Conservation (phyloP, 2,113 vertebrate genomes). For the Labeo rohita region DNA sequence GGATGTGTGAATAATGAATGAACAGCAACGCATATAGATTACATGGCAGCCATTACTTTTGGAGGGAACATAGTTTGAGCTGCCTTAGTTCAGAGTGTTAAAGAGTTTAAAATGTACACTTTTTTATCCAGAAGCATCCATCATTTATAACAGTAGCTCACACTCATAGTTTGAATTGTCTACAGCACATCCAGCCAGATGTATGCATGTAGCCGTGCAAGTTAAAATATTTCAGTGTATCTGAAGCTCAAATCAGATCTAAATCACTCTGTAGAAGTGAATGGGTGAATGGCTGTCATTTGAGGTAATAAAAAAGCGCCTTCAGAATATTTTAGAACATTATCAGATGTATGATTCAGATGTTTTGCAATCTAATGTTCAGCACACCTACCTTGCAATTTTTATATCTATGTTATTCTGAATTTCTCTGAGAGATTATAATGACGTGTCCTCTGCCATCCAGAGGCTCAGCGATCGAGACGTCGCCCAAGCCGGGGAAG, state of each 20-base stretch:
- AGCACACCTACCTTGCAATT: background rate
- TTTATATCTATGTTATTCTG: background rate
- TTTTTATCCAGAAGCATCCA: background rate
- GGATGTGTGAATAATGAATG: background rate
- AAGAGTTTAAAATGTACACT: background rate
- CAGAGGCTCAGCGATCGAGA: constrained; percentile 23
- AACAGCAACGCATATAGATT: background rate
- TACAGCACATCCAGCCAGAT: background rate
- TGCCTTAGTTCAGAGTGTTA: background rate
- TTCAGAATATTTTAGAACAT: background rate
- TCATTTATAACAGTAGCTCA: background rate
- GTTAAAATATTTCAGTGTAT: background rate
- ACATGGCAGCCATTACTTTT: background rate
- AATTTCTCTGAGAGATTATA: constrained; percentile 27
- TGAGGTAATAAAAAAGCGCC: background rate
- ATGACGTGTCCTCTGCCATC: constrained; percentile 33
- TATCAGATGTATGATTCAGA: background rate
- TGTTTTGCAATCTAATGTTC: background rate
- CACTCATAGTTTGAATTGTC: background rate
- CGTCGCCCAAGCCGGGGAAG: constrained; percentile 17
- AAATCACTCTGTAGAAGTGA: background rate
- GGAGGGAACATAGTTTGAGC: background rate
- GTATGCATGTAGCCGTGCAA: background rate
- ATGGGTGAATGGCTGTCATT: background rate
- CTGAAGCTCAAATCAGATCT: background rate